Evolutionary conservation across 2,113 vertebrate genomes (phyloP).

Genomic region (Microcebus lehilahytsara): DNA sequence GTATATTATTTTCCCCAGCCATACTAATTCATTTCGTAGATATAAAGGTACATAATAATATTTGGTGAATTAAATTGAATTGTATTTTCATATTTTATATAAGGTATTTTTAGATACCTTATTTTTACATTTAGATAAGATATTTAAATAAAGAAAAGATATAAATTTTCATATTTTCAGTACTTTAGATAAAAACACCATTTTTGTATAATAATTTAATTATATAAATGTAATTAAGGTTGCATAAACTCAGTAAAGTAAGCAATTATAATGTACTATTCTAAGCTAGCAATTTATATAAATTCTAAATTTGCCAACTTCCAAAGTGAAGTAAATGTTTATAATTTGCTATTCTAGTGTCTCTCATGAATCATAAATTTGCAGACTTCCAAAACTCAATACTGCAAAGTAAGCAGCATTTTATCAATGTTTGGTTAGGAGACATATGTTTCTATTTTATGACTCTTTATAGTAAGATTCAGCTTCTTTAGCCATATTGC

Average conservation of each 20-base stretch:
- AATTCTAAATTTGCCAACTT: not conserved
- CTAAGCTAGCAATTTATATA: not conserved
- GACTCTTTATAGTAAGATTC: not conserved
- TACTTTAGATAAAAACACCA: not conserved
- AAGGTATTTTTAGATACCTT: not conserved
- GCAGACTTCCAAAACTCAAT: not conserved
- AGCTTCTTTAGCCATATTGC: not conserved
- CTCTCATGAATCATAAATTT: not conserved
- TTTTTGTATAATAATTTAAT: not conserved
- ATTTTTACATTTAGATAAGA: not conserved
- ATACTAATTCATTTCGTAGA: not conserved
- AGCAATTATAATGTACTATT: not conserved
- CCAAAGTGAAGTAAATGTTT: not conserved
- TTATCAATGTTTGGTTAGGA: not conserved
- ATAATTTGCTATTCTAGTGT: not conserved
- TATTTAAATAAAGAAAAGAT: not conserved
- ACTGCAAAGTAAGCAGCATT: not conserved
- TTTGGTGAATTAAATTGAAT: not conserved
- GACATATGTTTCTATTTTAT: not conserved
- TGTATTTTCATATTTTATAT: not conserved
- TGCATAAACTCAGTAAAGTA: not conserved
- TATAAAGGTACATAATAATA: not conserved
- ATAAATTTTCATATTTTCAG: not conserved
- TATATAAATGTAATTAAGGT: not conserved
- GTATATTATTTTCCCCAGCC: not conserved